Conservation (phyloP, 2,888 invertebrate species). For the Spilarctia lutea region DNA sequence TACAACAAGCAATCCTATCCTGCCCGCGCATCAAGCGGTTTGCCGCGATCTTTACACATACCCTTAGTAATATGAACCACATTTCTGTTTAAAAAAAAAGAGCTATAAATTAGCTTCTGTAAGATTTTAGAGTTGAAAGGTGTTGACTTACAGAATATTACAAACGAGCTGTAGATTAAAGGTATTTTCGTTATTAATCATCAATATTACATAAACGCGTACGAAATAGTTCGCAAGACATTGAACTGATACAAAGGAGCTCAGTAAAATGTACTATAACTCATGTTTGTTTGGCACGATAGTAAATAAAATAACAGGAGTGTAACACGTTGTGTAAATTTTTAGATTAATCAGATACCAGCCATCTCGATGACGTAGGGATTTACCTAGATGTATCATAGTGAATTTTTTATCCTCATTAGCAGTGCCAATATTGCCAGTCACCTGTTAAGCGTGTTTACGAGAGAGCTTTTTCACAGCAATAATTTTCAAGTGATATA, state of each 20-base stretch:
- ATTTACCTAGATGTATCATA: background rate
- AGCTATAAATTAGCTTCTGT: too few species aligned
- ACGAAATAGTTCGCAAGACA: background rate
- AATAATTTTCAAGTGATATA: background rate
- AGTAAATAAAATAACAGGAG: background rate
- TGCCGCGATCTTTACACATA: too few species aligned
- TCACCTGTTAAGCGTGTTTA: too few species aligned
- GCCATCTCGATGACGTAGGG: slow-evolving; percentile 1
- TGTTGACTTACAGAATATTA: background rate
- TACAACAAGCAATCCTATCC: too few species aligned
- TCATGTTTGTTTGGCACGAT: background rate
- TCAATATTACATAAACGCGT: background rate
- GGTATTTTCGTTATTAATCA: background rate
- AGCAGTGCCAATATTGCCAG: background rate
- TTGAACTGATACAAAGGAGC: background rate
- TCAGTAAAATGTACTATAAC: background rate
- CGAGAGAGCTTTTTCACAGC: too few species aligned
- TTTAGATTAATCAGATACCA: background rate
- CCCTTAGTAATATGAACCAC: too few species aligned
- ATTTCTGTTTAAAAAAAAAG: too few species aligned
- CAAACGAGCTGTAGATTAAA: background rate
- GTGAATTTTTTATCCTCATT: background rate
- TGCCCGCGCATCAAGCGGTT: too few species aligned
- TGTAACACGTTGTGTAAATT: background rate
- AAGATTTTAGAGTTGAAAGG: background rate